These are phyloP conservation scores for Caligus rogercresseyi DNA, from an alignment of 1,140 invertebrate genomes.

Conservation along the genomic window DNA sequence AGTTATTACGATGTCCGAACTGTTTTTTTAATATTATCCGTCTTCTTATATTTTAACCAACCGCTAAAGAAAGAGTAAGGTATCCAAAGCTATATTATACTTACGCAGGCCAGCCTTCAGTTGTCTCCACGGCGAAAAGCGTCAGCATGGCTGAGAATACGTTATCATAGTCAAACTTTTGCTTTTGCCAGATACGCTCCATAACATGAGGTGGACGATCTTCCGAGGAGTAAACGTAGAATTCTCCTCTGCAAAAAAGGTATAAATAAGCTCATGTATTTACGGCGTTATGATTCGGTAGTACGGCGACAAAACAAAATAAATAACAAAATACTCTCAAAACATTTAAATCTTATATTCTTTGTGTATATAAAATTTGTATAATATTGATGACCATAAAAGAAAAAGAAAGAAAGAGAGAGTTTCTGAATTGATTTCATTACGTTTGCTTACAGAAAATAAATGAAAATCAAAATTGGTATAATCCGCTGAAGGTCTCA, in stretches of 20 bases:
- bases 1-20: too few relatives aligned
- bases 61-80: too few relatives aligned
- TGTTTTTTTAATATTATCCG: too few relatives aligned
- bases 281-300: too few relatives aligned
- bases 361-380: neutral
- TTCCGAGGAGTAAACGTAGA: slow-evolving; percentile 59
- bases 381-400: neutral
- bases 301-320: neutral
- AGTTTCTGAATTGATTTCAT: too few relatives aligned
- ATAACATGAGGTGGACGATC: slow-evolving; percentile 49
- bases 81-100: too few relatives aligned
- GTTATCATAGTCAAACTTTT: slow-evolving; percentile 96
- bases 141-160: slow-evolving; percentile 94
- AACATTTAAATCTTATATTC: neutral
- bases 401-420: too few relatives aligned
- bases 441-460: too few relatives aligned
- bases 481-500: too few relatives aligned
- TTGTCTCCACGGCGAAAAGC: slow-evolving; percentile 95
- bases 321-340: neutral
- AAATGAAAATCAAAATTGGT: too few relatives aligned
- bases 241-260: slow-evolving; percentile 54
- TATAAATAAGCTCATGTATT: too few relatives aligned
- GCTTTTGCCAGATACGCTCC: slow-evolving; percentile 64
- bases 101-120: slow-evolving; percentile 95
- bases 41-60: too few relatives aligned